A percentile compares a stretch with the other conserved stretches of the same genome.
Evolutionary conservation across 2,113 vertebrate species (phyloP).

Genomic region (Sitta europaea): DNA sequence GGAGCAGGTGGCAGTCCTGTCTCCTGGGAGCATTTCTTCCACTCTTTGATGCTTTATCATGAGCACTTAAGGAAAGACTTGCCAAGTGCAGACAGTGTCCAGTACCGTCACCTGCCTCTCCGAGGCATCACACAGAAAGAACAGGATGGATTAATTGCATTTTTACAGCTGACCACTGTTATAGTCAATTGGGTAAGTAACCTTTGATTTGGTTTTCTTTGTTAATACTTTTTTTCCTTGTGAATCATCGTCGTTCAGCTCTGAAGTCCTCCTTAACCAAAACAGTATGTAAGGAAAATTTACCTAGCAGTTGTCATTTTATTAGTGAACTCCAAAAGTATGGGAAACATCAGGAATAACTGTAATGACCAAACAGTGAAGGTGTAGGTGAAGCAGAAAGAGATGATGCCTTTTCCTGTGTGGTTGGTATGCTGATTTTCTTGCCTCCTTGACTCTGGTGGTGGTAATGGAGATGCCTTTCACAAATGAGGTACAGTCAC

Average conservation of each 20-base stretch:
- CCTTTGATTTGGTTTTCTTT: neutral
- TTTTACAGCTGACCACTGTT: slow-evolving; percentile 88
- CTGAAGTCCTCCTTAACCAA: neutral
- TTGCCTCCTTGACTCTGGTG: neutral
- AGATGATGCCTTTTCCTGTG: neutral
- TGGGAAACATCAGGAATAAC: neutral
- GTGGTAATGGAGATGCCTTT: neutral
- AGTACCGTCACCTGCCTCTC: slow-evolving; percentile 89
- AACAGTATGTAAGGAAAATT: neutral
- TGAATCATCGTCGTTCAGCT: neutral
- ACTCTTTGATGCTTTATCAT: slow-evolving; percentile 95
- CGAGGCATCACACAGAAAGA: slow-evolving; percentile 96
- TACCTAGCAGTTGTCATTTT: neutral
- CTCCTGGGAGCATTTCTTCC: slow-evolving; percentile 98
- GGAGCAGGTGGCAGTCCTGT: slow-evolving; percentile 88
- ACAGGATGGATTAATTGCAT: slow-evolving; percentile 90
- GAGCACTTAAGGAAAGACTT: slow-evolving; percentile 92
- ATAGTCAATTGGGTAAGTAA: slow-evolving; percentile 89
- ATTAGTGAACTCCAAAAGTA: neutral
- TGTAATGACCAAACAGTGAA: neutral
- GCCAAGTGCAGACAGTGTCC: slow-evolving; percentile 86
- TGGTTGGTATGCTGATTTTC: neutral
- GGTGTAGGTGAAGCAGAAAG: neutral
- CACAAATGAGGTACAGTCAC: neutral
- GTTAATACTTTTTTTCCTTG: neutral